A percentile compares a stretch with the other conserved stretches of the same genome.
These are phyloP conservation scores for Cephus cinctus DNA, from an alignment of 1,140 invertebrate species.

Conservation along the genomic window DNA sequence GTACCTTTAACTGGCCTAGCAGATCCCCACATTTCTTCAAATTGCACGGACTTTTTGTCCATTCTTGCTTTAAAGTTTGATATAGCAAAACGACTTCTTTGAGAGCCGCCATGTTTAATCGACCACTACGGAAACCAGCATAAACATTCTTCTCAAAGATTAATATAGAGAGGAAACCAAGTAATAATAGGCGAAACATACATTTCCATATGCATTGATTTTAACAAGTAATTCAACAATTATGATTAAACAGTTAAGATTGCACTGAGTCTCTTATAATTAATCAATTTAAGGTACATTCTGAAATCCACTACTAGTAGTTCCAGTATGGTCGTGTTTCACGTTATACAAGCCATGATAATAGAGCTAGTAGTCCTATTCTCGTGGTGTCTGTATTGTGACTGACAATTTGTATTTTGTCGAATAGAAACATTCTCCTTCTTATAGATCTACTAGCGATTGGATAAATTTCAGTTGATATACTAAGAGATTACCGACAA, in stretches of 20 bases:
- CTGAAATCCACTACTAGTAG: no score
- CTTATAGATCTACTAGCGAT: background rate
- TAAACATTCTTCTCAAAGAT: no score
- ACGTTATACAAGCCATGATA: conserved; percentile 71
- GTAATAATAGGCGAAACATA: no score
- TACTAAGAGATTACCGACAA: background rate
- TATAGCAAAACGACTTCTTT: conserved; percentile 68
- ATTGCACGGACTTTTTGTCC: conserved; percentile 67
- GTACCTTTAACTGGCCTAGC: conserved; percentile 73
- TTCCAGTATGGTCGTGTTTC: no score
- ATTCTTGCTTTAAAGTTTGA: conserved; percentile 74
- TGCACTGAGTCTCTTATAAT: no score
- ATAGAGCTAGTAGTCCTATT: conserved; percentile 74
- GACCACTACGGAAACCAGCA: no score
- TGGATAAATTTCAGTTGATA: background rate
- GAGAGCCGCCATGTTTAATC: conserved; percentile 63
- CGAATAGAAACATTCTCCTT: background rate
- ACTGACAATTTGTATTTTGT: conserved; percentile 3
- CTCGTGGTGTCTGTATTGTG: conserved; percentile 57
- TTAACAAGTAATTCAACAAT: no score
- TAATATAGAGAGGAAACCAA: no score
- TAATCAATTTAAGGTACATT: no score
- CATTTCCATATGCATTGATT: no score
- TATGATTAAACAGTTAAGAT: no score
- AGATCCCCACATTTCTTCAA: conserved; percentile 72